These are phyloP conservation scores for Pteromalus puparum DNA, from an alignment of 1,140 invertebrate genomes.

Conservation along the genomic window DNA sequence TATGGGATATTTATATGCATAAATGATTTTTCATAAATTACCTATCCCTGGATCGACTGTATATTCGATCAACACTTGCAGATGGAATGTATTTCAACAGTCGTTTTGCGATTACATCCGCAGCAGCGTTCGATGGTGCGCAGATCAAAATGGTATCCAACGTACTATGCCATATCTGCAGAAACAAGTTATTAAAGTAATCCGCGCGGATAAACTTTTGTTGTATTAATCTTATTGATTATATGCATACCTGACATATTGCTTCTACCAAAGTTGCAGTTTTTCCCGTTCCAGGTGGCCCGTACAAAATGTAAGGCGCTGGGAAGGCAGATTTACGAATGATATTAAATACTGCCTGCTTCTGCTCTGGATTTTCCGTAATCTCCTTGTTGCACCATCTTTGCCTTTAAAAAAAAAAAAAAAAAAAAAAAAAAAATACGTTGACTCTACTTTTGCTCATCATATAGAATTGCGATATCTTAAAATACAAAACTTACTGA, in stretches of 20 bases:
- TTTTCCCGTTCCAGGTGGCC: conserved; percentile 89
- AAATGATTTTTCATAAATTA: not conserved
- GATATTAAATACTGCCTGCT: conserved; percentile 80
- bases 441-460: not conserved
- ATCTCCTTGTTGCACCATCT: conserved; percentile 84
- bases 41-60: conserved; percentile 12
- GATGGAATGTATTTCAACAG: conserved; percentile 15
- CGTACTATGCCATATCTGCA: not conserved
- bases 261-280: conserved; percentile 85
- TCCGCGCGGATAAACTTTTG: too few species aligned
- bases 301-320: conserved; percentile 85
- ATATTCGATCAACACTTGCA: not conserved
- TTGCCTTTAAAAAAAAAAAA: conserved; percentile 23
- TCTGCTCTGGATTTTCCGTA: conserved; percentile 78
- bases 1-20: not conserved
- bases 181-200: too few species aligned
- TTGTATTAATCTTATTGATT: conserved; percentile 30
- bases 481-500: not conserved
- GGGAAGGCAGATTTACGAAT: conserved; percentile 77
- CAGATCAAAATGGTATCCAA: conserved; percentile 18
- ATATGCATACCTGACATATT: conserved; percentile 76
- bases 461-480: not conserved
- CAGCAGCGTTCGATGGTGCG: conserved; percentile 23
- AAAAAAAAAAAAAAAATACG: conserved; percentile 13
- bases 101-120: conserved; percentile 5